A percentile compares a stretch with the other conserved stretches of the same genome.
These are phyloP conservation scores for Lipophrys pholis DNA, from an alignment of 2,113 vertebrate species.

Conservation along the genomic window DNA sequence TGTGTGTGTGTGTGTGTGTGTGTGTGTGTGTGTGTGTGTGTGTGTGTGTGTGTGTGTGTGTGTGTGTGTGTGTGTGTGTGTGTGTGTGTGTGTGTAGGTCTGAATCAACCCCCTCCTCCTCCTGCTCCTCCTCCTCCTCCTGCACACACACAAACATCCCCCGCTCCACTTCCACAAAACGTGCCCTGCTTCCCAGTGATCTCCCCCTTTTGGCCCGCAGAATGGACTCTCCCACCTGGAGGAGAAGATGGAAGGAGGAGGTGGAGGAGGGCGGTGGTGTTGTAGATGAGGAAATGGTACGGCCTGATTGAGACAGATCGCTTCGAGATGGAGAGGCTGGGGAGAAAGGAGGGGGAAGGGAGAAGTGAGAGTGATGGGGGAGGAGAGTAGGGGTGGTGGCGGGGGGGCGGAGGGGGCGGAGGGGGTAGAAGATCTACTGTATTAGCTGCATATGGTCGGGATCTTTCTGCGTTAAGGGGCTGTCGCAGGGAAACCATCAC, in stretches of 20 bases:
- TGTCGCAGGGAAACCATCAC: not conserved
- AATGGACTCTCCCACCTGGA: conserved; percentile 67
- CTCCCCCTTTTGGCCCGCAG: conserved; percentile 2
- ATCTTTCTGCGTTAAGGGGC: conserved; percentile 7
- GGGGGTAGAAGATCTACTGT: conserved; percentile 37
- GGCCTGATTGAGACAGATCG: conserved; percentile 73
- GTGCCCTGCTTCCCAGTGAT: not conserved
- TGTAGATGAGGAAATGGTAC: conserved; percentile 48
- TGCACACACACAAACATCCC: not conserved
- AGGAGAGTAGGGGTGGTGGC: too few species aligned
- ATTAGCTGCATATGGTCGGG: conserved; percentile 1
- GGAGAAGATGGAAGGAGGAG: conserved; percentile 1
- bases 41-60: conserved; percentile 44
- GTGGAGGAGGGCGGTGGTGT: not conserved
- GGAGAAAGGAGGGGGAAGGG: conserved; percentile 5
- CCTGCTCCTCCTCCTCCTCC: not conserved
- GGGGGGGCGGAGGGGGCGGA: conserved; percentile 15
- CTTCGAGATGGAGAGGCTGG: conserved; percentile 53
- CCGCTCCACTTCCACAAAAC: not conserved
- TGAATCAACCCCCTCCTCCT: conserved; percentile 42
- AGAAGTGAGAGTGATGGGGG: conserved; percentile 50
- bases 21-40: conserved; percentile 63
- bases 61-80: conserved; percentile 54
- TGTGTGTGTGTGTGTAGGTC: conserved; percentile 65
- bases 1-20: conserved; percentile 49